phyloP scores from a whole-genome alignment of 1,140 invertebrate genomes.

The Druon quercuslanigerum region DNA sequence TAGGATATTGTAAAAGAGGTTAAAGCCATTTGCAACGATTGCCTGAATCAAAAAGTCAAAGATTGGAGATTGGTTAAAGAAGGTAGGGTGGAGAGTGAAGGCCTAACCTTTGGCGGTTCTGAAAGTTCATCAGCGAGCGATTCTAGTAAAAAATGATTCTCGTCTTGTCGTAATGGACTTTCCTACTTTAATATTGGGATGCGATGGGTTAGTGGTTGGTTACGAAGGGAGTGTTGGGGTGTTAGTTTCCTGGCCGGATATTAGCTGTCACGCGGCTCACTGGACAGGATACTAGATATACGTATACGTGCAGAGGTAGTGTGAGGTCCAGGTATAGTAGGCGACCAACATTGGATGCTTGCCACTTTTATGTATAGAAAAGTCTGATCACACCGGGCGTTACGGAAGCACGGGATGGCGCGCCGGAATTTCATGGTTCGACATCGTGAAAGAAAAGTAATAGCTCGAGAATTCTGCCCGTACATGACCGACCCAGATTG shows the following conservation, averaged over 20 bases:
- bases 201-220: conserved; percentile 51
- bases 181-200: conserved; percentile 56
- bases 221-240: conserved; percentile 59
- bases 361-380: conserved; percentile 50
- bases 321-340: conserved; percentile 37
- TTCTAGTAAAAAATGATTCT: conserved; percentile 11
- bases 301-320: conserved; percentile 33
- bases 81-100: conserved; percentile 4
- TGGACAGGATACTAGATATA: conserved; percentile 66
- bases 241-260: conserved; percentile 75
- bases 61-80: conserved; percentile 10
- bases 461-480: not conserved
- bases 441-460: conserved; percentile 9
- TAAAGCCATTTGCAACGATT: not conserved
- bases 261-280: conserved; percentile 75
- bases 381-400: conserved; percentile 43
- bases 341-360: conserved; percentile 40
- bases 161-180: conserved; percentile 46
- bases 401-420: conserved; percentile 45
- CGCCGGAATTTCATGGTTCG: conserved; percentile 53
- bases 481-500: not conserved
- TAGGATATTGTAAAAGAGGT: no score
- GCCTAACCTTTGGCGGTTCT: not conserved
- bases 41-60: not conserved
- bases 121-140: conserved; percentile 21